phyloP scores from a whole-genome alignment of 2,888 invertebrate genomes.

The Nomada ruficornis region DNA sequence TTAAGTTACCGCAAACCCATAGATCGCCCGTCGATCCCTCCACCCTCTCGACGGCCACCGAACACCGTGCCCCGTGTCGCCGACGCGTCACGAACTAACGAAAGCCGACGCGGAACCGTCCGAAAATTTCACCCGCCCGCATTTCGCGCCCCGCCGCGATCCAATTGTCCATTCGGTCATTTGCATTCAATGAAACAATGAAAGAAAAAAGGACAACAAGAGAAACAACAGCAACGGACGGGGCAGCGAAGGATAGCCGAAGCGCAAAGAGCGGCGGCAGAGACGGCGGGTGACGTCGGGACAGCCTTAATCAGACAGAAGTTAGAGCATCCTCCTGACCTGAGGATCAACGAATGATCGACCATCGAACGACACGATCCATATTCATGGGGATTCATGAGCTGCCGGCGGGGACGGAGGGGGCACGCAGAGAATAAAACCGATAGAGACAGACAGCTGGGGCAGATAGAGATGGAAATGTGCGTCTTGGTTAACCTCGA shows the following conservation, averaged over 20 bases:
- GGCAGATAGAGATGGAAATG: constrained; percentile 13
- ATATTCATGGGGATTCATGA: constrained; percentile 74
- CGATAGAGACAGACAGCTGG: constrained; percentile 22
- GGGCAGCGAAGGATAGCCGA: not conserved
- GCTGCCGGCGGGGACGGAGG: constrained; percentile 1
- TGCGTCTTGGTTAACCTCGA: constrained; percentile 63
- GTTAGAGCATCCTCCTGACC: constrained; percentile 79
- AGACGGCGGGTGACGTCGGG: constrained; percentile 18
- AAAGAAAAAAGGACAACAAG: not conserved
- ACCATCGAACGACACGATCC: constrained; percentile 64
- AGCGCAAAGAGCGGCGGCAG: not conserved
- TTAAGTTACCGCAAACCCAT: too few species aligned
- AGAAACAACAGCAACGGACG: too few species aligned
- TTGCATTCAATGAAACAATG: constrained; percentile 30
- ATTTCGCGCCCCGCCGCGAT: not conserved
- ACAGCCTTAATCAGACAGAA: constrained; percentile 55
- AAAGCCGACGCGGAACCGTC: too few species aligned
- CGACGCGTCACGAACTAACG: too few species aligned
- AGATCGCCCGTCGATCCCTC: too few species aligned
- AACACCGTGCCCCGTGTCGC: too few species aligned
- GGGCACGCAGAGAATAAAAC: constrained; percentile 13
- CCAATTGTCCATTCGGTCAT: not conserved
- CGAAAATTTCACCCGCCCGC: too few species aligned
- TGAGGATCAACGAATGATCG: constrained; percentile 82
- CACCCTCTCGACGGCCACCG: too few species aligned